A percentile compares a stretch with the other conserved stretches of the same genome.
Conservation (phyloP, 2,888 invertebrate species). For the Apotomis capreana region DNA sequence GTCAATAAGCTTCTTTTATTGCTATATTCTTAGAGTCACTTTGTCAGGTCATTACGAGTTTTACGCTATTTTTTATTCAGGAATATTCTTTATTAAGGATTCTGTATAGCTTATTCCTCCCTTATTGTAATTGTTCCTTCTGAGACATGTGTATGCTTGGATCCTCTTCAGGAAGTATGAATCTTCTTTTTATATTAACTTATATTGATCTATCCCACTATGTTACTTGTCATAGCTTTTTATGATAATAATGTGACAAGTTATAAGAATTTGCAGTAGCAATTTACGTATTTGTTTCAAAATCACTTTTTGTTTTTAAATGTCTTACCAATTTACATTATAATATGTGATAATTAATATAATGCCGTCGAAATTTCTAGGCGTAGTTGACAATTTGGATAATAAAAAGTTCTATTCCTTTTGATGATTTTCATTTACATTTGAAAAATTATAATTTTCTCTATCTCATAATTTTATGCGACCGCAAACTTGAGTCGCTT, state of each 20-base stretch:
- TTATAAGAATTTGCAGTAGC: neutral
- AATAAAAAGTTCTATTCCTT: conserved; percentile 8
- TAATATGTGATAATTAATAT: conserved; percentile 18
- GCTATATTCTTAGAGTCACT: too few relatives aligned
- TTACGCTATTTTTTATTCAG: too few relatives aligned
- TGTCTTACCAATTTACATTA: conserved; percentile 1
- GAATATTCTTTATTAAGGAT: neutral
- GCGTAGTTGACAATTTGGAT: neutral
- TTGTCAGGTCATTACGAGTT: too few relatives aligned
- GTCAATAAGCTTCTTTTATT: neutral
- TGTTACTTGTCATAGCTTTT: neutral
- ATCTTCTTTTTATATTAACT: too few relatives aligned
- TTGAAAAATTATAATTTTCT: neutral
- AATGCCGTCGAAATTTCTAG: neutral
- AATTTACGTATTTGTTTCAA: neutral
- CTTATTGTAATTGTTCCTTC: too few relatives aligned
- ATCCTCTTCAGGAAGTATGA: too few relatives aligned
- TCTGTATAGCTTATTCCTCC: neutral
- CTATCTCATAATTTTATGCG: too few relatives aligned
- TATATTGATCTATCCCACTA: too few relatives aligned
- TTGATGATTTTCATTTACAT: neutral
- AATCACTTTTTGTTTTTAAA: neutral
- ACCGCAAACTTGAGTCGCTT: too few relatives aligned
- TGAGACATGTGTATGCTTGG: too few relatives aligned
- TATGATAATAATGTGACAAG: neutral